Evolutionary conservation across 2,797 vertebrate species (phyloP), one percentile per base, ranked within the genome.

Genomic region (Crenichthys baileyi): DNA sequence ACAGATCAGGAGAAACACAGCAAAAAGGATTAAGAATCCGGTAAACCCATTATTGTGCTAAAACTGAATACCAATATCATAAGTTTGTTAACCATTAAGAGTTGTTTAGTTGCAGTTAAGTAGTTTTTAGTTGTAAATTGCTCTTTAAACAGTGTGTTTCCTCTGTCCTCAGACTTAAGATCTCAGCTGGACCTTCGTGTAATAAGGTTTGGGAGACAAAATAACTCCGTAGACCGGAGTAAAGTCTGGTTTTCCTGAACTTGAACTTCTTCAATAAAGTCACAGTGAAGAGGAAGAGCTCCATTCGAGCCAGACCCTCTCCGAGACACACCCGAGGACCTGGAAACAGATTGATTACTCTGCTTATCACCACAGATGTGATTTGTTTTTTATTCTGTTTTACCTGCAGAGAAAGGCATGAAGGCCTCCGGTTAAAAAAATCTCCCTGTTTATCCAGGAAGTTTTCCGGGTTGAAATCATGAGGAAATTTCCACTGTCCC

Each of bases 381-480:
- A 55, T 7, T 20, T 20, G 13, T 18, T 22, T 20, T 53, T 53
- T 18, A 6, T 53, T 20, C 18, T 18, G 18, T 53, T 78, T 22
- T 80, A 95, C 95, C 94, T 82, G 89, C 79, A 70, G 95, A 96
- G 79, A 96, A 96, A 24, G 95, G 92, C 85, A 96, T 78, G 81
- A 96, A 95, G 2, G 94, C 93, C 8, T 95, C 94, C 7, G 95
- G 93, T 83, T 96, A 18, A 93, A 76, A 85, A 95, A 93, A 79
- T 93, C 87, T 73, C 92, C 92, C 53, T 92, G n/a, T 9, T 95
- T 88, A 56, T 93, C 89, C 31, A 95, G 91, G 85, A 96, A 95
- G 88, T 95, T 95, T 39, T 87, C 90, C 18, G 95, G 95, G 53
- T 95, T 95, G 81, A 96, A 96, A 48, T 95, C 89, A 78, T 90